Evolutionary conservation across 1,140 invertebrate species (phyloP).

Genomic region (Tetraneura akinire): DNA sequence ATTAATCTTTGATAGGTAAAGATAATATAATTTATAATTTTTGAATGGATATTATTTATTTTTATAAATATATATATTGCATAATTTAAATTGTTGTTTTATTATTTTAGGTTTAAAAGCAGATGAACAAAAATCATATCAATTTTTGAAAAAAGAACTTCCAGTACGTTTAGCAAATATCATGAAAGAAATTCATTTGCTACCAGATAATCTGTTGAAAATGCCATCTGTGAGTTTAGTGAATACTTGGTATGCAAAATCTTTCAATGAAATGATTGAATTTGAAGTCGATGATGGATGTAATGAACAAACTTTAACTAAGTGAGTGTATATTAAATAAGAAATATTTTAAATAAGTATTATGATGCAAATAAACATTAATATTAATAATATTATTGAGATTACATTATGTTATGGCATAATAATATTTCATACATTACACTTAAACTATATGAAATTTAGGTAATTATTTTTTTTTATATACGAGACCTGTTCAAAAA

Average conservation of each 20-base stretch:
- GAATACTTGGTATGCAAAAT: conserved; percentile 86
- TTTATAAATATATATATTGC: no score
- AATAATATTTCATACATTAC: no score
- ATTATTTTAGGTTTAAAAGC: conserved; percentile 79
- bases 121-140: conserved; percentile 84
- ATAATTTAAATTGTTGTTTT: conserved; percentile 18
- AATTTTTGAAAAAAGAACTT: conserved; percentile 93
- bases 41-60: no score
- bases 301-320: conserved; percentile 41
- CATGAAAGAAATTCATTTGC: conserved; percentile 94
- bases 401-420: no score
- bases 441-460: no score
- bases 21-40: no score
- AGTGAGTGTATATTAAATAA: conserved; percentile 35
- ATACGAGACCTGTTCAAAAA: no score
- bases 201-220: conserved; percentile 84
- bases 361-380: neutral
- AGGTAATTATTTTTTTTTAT: no score
- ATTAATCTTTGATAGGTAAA: no score
- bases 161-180: conserved; percentile 95
- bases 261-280: conserved; percentile 89
- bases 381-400: no score
- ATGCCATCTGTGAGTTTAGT: conserved; percentile 89
- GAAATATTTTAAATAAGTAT: neutral
- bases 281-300: conserved; percentile 80